phyloP scores from a whole-genome alignment of 2,888 invertebrate genomes.

The Chironomus tentans region DNA sequence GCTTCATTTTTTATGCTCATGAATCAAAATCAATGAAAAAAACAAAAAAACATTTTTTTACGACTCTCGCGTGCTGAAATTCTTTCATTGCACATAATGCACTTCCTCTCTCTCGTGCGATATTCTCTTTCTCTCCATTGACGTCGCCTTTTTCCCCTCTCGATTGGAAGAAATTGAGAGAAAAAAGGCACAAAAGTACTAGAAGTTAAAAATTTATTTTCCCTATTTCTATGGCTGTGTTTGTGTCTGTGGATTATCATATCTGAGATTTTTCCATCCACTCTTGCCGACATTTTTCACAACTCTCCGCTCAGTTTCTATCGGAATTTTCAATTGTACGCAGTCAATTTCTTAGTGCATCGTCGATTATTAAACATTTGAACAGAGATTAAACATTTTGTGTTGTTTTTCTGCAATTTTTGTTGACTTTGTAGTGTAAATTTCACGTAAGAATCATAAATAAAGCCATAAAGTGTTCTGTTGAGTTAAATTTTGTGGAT shows the following conservation, averaged over 20 bases:
- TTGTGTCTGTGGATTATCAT: not conserved
- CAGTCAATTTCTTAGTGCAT: conserved; percentile 25
- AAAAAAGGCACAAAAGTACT: no score
- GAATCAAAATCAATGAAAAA: conserved; percentile 6
- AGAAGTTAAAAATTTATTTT: not conserved
- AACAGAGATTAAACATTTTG: not conserved
- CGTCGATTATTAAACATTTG: not conserved
- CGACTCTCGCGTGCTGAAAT: conserved; percentile 18
- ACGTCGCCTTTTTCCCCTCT: conserved; percentile 16
- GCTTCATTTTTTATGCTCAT: not conserved
- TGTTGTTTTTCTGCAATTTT: not conserved
- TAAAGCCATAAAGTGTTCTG: not conserved
- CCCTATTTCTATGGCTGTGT: not conserved
- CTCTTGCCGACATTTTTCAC: conserved; percentile 6
- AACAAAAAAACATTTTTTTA: not conserved
- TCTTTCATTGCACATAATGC: not conserved
- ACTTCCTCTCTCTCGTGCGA: not conserved
- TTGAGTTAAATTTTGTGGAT: not conserved
- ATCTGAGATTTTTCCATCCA: conserved; percentile 1
- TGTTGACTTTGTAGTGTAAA: not conserved
- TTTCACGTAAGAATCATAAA: not conserved
- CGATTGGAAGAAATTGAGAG: no score
- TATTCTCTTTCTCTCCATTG: not conserved
- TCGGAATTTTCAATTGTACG: conserved; percentile 26
- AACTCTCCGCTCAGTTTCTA: conserved; percentile 24